Evolutionary conservation across 2,113 vertebrate genomes (phyloP).

Genomic region (Triplophysa tibetana): DNA sequence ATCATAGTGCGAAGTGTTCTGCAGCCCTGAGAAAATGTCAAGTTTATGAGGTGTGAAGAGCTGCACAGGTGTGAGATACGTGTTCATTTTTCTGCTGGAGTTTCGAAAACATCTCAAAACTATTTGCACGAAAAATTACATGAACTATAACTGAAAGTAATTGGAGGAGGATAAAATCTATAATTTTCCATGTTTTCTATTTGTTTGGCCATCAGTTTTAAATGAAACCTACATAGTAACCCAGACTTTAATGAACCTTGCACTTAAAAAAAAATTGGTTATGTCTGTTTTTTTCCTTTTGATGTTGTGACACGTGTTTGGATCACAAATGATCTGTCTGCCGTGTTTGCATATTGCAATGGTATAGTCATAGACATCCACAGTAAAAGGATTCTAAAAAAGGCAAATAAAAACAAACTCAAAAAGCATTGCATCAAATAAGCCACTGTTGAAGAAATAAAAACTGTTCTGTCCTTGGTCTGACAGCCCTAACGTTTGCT

Average conservation of each 20-base stretch:
- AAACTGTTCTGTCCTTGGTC: background rate
- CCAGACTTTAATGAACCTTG: too few relatives aligned
- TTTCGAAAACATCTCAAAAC: background rate
- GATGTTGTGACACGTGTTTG: too few relatives aligned
- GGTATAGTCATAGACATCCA: too few relatives aligned
- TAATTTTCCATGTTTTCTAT: background rate
- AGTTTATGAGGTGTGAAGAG: conserved; percentile 23
- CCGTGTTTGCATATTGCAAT: too few relatives aligned
- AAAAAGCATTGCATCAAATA: background rate
- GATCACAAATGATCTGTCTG: too few relatives aligned
- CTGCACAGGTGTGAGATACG: conserved; percentile 9
- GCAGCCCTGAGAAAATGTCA: background rate
- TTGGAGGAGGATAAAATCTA: background rate
- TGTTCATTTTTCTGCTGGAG: conserved; percentile 14
- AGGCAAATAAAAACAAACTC: too few relatives aligned
- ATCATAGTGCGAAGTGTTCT: background rate
- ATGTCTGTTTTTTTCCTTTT: too few relatives aligned
- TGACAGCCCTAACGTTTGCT: background rate
- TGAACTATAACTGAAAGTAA: background rate
- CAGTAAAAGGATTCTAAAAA: too few relatives aligned
- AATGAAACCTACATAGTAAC: background rate
- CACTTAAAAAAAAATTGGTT: too few relatives aligned
- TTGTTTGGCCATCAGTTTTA: background rate
- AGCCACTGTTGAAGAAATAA: background rate
- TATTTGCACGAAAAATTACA: background rate